Percentiles rank a stretch among this genome's conserved stretches.
Evolutionary conservation across 2,888 invertebrate species (phyloP).

Genomic region (Mythimna loreyi): DNA sequence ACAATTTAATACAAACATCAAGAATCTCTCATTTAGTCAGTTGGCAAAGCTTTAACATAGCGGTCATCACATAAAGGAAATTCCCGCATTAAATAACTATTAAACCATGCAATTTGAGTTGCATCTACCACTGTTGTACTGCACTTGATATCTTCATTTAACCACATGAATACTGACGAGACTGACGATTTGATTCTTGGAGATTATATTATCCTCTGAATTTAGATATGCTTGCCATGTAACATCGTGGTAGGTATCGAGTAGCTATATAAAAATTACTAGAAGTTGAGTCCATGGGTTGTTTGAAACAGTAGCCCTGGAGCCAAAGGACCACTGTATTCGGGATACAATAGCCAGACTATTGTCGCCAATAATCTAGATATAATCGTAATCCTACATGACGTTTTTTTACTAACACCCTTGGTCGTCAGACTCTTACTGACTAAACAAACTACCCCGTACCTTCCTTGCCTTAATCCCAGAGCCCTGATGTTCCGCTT

Average conservation of each 20-base stretch:
- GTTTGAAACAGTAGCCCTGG: too few relatives aligned
- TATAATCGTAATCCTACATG: too few relatives aligned
- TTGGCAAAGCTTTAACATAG: conserved; percentile 56
- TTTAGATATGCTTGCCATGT: conserved; percentile 1
- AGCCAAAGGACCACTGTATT: background rate
- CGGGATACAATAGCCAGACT: too few relatives aligned
- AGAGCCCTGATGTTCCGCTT: too few relatives aligned
- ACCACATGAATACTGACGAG: conserved; percentile 32
- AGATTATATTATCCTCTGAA: conserved; percentile 2
- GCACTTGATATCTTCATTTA: conserved; percentile 40
- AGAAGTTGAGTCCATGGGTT: too few relatives aligned
- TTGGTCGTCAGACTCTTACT: too few relatives aligned
- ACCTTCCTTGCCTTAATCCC: too few relatives aligned
- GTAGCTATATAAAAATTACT: background rate
- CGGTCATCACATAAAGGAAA: conserved; percentile 54
- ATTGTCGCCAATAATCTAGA: too few relatives aligned
- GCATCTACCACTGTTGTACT: conserved; percentile 32
- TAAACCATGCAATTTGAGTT: conserved; percentile 60
- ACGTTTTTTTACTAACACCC: too few relatives aligned
- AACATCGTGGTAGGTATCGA: background rate
- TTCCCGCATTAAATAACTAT: conserved; percentile 65
- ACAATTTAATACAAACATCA: conserved; percentile 24
- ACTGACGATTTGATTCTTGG: conserved; percentile 11
- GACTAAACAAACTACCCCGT: too few relatives aligned
- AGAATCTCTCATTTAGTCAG: conserved; percentile 49